Evolutionary conservation across 2,113 vertebrate genomes (phyloP).

Genomic region (Pitta sordida): DNA sequence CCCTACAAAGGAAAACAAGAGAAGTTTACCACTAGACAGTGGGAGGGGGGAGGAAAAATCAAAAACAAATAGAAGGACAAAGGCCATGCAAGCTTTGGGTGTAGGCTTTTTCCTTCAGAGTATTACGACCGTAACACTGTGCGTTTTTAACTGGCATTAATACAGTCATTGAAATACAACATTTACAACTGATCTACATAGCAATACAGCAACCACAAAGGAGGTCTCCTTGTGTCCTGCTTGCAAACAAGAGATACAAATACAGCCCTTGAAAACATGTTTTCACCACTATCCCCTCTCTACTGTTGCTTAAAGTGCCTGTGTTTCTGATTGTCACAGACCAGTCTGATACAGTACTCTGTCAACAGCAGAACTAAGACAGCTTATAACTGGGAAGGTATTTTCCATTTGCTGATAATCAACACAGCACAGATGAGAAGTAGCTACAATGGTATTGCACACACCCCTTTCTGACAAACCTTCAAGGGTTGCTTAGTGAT

Average conservation of each 20-base stretch:
- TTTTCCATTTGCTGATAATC: not conserved
- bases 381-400: not conserved
- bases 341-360: not conserved
- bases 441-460: not conserved
- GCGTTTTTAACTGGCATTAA: not conserved
- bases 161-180: not conserved
- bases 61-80: not conserved
- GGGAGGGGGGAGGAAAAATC: not conserved
- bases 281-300: not conserved
- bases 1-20: not conserved
- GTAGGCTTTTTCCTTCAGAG: not conserved
- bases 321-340: accelerated
- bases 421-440: not conserved
- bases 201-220: not conserved
- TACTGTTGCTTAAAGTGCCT: not conserved
- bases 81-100: not conserved
- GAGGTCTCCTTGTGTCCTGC: not conserved
- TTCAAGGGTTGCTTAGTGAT: not conserved
- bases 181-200: not conserved
- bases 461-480: not conserved
- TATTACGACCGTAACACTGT: not conserved
- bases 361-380: not conserved
- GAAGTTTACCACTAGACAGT: not conserved
- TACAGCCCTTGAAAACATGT: not conserved
- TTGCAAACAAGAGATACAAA: not conserved